Evolutionary conservation across 2,797 vertebrate species (phyloP).

Genomic region (Malurus splendens): DNA sequence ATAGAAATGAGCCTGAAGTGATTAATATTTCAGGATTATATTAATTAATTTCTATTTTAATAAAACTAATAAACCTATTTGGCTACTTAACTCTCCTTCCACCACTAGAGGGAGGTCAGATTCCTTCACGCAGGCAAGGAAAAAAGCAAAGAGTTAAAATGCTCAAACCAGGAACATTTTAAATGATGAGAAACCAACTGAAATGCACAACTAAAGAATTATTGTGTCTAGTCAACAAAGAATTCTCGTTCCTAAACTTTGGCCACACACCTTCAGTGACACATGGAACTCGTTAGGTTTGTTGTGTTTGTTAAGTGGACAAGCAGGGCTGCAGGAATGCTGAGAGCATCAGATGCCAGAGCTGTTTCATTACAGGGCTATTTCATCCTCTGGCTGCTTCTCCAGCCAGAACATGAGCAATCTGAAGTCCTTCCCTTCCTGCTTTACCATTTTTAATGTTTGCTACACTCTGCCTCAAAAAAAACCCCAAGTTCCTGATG

Average conservation of each 20-base stretch:
- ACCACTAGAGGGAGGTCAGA: slow-evolving; percentile 35
- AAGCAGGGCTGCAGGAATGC: neutral
- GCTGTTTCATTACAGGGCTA: neutral
- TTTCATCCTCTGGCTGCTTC: neutral
- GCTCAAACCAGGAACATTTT: neutral
- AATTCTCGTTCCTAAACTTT: neutral
- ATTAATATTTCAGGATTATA: neutral
- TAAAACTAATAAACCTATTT: neutral
- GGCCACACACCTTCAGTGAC: neutral
- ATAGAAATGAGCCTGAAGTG: neutral
- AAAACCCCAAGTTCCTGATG: rapidly evolving
- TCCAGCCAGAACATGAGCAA: neutral
- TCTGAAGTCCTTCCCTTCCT: neutral
- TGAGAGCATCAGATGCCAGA: neutral
- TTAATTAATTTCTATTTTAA: neutral
- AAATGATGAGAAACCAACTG: neutral
- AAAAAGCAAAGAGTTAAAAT: neutral
- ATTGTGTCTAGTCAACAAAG: neutral
- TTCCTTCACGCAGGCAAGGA: neutral
- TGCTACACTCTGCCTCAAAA: neutral
- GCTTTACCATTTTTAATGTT: neutral
- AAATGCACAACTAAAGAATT: neutral
- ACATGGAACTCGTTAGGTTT: neutral
- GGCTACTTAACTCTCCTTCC: neutral
- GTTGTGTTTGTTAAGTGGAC: neutral